Percentiles rank a stretch among this genome's conserved stretches.
Evolutionary conservation across 2,888 invertebrate genomes (phyloP).

Genomic region (Thereva nobilitata): DNA sequence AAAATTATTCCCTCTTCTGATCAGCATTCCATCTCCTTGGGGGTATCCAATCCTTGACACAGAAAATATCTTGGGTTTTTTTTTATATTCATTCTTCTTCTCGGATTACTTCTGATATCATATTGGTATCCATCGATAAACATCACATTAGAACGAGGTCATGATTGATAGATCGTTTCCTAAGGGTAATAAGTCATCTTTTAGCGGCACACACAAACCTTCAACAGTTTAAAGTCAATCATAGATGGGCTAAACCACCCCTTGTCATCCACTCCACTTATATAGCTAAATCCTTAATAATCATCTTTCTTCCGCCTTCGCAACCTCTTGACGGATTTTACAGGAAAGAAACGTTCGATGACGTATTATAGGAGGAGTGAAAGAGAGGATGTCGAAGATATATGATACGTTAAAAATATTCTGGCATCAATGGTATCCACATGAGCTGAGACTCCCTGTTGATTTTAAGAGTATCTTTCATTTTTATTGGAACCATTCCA

Average conservation of each 20-base stretch:
- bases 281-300: background rate
- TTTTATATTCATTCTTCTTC: too few relatives aligned
- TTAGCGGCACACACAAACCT: conserved; percentile 4
- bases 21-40: background rate
- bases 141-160: conserved; percentile 12
- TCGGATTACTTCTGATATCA: conserved; percentile 15
- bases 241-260: conserved; percentile 3
- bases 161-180: conserved; percentile 24
- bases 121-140: conserved; percentile 14
- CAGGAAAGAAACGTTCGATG: background rate
- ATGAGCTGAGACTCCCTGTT: background rate
- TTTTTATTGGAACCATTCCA: conserved; percentile 1
- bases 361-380: too few relatives aligned
- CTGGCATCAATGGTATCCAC: conserved; percentile 14
- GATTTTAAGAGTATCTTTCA: background rate
- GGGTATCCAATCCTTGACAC: conserved; percentile 7
- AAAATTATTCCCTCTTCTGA: too few relatives aligned
- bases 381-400: background rate
- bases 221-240: conserved; percentile 15
- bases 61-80: conserved; percentile 16
- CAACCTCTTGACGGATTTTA: background rate
- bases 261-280: background rate
- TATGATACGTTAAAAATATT: conserved; percentile 16
- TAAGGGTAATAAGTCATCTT: conserved; percentile 18
- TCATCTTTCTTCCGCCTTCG: background rate